A percentile compares a stretch with the other conserved stretches of the same genome.
Conservation (phyloP, 2,797 vertebrate genomes). For the Chelon labrosus region DNA sequence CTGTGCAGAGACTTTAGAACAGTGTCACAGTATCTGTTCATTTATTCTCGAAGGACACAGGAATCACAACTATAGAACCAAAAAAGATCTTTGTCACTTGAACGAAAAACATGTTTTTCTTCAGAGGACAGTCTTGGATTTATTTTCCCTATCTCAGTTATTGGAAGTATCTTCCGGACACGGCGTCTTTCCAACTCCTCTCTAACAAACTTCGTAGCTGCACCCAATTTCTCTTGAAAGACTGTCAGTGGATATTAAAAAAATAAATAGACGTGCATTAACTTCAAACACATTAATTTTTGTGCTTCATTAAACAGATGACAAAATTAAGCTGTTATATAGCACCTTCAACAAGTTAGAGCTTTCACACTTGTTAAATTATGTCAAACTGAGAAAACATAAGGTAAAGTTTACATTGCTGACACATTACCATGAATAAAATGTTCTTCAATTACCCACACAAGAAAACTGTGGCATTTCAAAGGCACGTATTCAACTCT, state of each 20-base stretch:
- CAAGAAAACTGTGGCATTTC: constrained; percentile 33
- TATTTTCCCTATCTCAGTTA: too few relatives aligned
- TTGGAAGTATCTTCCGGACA: neutral
- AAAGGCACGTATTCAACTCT: constrained; percentile 35
- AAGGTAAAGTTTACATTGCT: constrained; percentile 22
- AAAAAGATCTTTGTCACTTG: neutral
- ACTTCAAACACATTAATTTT: constrained; percentile 35
- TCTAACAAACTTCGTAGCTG: neutral
- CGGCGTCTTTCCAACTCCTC: neutral
- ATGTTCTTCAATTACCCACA: constrained; percentile 55
- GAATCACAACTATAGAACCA: too few relatives aligned
- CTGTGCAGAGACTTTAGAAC: neutral
- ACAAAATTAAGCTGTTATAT: constrained; percentile 33
- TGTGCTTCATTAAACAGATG: constrained; percentile 30
- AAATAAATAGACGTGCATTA: constrained; percentile 23
- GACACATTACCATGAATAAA: constrained; percentile 50
- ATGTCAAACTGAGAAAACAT: constrained; percentile 37
- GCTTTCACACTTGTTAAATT: constrained; percentile 17
- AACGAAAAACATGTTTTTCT: neutral
- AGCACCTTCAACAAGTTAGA: constrained; percentile 35
- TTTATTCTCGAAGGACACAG: too few relatives aligned
- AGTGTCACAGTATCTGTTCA: neutral
- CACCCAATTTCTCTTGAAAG: constrained; percentile 39
- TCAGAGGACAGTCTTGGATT: neutral
- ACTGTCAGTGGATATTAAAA: constrained; percentile 1